Conservation (phyloP, 2,113 vertebrate genomes). For the Galemys pyrenaicus region DNA sequence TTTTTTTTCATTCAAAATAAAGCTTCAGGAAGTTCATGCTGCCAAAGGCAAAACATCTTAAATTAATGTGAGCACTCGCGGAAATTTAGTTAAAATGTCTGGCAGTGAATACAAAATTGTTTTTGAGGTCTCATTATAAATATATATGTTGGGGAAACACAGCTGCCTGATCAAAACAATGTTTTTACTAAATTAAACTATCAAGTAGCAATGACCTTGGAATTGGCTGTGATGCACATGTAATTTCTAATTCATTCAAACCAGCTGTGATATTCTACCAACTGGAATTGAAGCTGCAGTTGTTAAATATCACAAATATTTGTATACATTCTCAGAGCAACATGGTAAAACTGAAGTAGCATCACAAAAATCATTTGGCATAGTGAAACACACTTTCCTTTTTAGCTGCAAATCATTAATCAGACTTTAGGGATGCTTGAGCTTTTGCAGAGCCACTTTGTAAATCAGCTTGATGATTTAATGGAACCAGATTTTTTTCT, state of each 20-base stretch:
- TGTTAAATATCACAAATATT: constrained; percentile 46
- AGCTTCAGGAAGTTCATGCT: constrained; percentile 10
- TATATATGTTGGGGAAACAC: not conserved
- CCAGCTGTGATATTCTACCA: not conserved
- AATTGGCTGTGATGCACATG: not conserved
- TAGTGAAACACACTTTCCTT: not conserved
- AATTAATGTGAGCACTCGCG: not conserved
- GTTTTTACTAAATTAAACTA: constrained; percentile 33
- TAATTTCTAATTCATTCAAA: constrained; percentile 35
- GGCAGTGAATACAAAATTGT: constrained; percentile 16
- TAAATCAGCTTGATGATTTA: not conserved
- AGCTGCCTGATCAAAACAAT: constrained; percentile 16
- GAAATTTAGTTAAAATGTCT: constrained; percentile 40
- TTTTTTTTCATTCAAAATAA: not conserved
- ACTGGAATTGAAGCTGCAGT: not conserved
- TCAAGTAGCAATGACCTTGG: not conserved
- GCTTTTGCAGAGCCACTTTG: not conserved
- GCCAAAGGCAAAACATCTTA: constrained; percentile 25
- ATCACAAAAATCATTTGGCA: constrained; percentile 6
- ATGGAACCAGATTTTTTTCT: not conserved
- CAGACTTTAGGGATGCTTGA: constrained; percentile 7
- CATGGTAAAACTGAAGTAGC: not conserved
- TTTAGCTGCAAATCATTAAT: not conserved
- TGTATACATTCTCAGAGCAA: not conserved
- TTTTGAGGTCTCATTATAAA: not conserved